Evolutionary conservation across 2,113 vertebrate species (phyloP), one percentile per base, ranked within the genome.

Genomic region (Mesembrinibis cayennensis): DNA sequence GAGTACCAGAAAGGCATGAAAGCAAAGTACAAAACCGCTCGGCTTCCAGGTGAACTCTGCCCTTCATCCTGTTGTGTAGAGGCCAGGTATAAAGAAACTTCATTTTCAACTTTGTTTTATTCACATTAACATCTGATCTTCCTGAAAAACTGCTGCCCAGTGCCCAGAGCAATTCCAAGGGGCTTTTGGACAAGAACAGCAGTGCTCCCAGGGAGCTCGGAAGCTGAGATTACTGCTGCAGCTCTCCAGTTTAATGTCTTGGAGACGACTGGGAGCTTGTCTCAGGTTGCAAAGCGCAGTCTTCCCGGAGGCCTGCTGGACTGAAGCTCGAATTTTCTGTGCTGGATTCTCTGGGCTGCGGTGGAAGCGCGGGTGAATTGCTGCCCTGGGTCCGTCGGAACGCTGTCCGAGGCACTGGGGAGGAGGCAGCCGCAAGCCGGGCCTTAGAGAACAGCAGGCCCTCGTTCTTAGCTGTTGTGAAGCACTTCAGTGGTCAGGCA

Each of bases 321-420:
- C 7, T 8, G 23, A 34, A 50, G 36, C 29, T 56, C 5, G 0
- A 2, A 21, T n/a, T 34, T 30, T n/a, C n/a, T 2, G 17, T 23
- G 25, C 63, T 42, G 22, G 8, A 15, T 79, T 22, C 53, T 45
- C 65, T 22, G 42, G 40, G 34, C 52, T 5, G 34, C 5, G 61
- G 34, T 19, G 61, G 61, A 52, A 58, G 13, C 7, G 34, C 22
- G 21, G 36, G 47, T 22, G 56, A 80, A 23, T 19, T 10, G 22
- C 29, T 80, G 76, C 49, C 58, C 32, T 14, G n/a, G 42, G 42
- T 42, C 25, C 6, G 2, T 26, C 26, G 21, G 77, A 36, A 13
- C 50, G 30, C 22, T 7, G 27, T 22, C 69, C 0, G 12, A 38
- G 63, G 73, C 18, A 9, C 4, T 8, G 36, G 26, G 49, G 67